These are phyloP conservation scores for Cervus canadensis DNA, from an alignment of 2,113 vertebrate species.

Conservation along the genomic window DNA sequence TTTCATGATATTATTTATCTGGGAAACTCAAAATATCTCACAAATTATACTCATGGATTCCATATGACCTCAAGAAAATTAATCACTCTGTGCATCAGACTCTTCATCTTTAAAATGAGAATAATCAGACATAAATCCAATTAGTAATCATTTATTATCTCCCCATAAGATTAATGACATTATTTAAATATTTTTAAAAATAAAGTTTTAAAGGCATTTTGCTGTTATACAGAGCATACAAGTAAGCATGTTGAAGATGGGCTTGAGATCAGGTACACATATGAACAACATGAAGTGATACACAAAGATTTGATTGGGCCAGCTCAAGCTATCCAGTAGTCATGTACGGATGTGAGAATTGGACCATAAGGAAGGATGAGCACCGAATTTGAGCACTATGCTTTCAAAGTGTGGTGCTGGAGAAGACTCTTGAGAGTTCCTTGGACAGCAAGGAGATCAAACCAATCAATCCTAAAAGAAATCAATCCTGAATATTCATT, in stretches of 20 bases:
- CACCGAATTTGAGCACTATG: neutral
- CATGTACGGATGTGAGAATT: neutral
- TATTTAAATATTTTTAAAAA: neutral
- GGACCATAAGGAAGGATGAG: neutral
- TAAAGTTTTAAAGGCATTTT: neutral
- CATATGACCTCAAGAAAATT: neutral
- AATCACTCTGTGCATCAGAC: neutral
- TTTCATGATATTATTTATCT: neutral
- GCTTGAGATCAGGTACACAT: neutral
- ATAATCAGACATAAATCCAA: neutral
- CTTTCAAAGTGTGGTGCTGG: neutral
- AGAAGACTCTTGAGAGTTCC: neutral
- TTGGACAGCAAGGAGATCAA: neutral
- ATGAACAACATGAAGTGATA: neutral
- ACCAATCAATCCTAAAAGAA: neutral
- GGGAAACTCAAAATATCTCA: conserved; percentile 1
- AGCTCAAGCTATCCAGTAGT: neutral
- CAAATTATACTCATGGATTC: neutral
- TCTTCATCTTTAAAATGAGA: conserved; percentile 1
- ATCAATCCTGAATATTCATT: neutral
- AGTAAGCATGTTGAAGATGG: neutral
- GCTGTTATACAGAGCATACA: neutral
- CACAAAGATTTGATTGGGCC: neutral
- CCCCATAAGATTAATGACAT: neutral
- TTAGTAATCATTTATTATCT: neutral